A percentile compares a stretch with the other conserved stretches of the same genome.
phyloP scores from a whole-genome alignment of 2,888 invertebrate genomes.

The Dromius quadrimaculatus region DNA sequence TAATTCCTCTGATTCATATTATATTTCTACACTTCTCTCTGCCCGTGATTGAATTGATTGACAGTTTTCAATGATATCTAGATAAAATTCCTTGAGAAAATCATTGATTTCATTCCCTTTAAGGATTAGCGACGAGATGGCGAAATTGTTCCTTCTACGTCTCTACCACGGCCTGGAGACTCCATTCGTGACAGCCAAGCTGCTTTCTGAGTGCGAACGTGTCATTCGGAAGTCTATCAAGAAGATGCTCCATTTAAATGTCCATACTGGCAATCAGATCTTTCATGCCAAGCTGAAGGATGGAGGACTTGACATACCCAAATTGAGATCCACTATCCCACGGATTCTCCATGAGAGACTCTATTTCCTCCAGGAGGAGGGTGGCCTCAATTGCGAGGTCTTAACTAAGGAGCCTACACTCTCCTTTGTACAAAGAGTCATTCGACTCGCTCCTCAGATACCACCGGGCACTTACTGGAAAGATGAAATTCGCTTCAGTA shows the following conservation, averaged over 20 bases:
- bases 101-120: no score
- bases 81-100: no score
- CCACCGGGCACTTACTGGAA: slow-evolving; percentile 41
- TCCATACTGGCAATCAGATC: not conserved
- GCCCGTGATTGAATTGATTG: no score
- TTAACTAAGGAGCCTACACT: not conserved
- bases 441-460: not conserved
- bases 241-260: not conserved
- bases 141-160: no score
- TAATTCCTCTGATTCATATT: no score
- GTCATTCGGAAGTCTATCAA: slow-evolving; percentile 1
- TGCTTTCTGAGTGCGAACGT: not conserved
- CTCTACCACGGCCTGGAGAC: not conserved
- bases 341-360: not conserved
- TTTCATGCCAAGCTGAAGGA: not conserved
- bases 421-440: no score
- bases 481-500: slow-evolving; percentile 38
- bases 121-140: no score
- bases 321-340: not conserved
- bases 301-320: not conserved
- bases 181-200: not conserved
- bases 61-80: no score
- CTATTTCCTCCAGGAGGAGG: not conserved
- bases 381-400: not conserved
- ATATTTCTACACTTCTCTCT: no score